Conservation (phyloP, 2,113 vertebrate genomes). For the Ochotona princeps region DNA sequence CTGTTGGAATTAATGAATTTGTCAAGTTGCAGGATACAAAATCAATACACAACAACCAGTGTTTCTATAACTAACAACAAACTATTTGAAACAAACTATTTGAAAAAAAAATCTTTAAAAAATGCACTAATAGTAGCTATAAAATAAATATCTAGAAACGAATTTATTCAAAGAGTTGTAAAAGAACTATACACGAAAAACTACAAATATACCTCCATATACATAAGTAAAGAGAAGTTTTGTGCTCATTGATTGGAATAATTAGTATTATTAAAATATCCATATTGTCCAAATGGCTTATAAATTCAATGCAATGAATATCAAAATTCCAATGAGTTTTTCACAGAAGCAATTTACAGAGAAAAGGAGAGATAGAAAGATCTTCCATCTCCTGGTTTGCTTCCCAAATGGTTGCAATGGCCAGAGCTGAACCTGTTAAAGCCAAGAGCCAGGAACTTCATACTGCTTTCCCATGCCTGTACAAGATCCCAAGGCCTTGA, state of each 20-base stretch:
- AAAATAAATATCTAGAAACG: background rate
- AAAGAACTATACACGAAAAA: background rate
- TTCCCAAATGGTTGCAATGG: no score
- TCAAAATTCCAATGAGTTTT: background rate
- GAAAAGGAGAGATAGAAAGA: no score
- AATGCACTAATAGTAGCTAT: background rate
- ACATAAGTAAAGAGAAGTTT: background rate
- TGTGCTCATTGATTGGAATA: background rate
- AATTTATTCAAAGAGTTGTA: background rate
- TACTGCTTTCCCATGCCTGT: no score
- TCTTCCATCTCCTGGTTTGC: no score
- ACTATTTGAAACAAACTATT: background rate
- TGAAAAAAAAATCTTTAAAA: background rate
- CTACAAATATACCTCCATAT: background rate
- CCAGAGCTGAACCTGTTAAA: no score
- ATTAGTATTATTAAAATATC: background rate
- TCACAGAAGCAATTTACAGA: background rate
- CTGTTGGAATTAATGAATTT: background rate
- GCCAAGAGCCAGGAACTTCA: no score
- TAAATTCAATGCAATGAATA: background rate
- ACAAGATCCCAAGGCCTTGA: no score
- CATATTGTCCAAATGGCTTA: background rate
- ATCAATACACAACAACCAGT: background rate
- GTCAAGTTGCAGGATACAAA: background rate
- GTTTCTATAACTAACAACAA: background rate